Evolutionary conservation across 1,140 invertebrate species (phyloP), one percentile per base, ranked within the genome.

Genomic region (Ceratitis capitata): DNA sequence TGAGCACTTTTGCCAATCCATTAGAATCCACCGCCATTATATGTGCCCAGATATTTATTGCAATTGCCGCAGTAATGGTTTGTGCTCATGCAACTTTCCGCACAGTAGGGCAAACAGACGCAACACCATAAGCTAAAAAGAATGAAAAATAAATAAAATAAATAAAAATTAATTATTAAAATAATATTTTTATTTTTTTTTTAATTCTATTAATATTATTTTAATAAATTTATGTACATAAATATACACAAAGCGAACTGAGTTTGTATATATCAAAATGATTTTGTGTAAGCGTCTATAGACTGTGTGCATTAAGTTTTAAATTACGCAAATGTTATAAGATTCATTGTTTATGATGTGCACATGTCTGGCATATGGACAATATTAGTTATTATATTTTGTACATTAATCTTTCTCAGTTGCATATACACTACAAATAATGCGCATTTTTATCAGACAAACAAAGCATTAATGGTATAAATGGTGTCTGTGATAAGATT

Each of bases 1-100:
- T 5, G 10, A 23, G n/a, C n/a, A n/a, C n/a, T n/a, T n/a, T n/a
- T 14, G 9, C 32, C 69, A 23, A 9, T 10, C 83, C 42, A 29
- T 39, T 84, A 86, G 58, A 86, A 82, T 16, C 47, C 32, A 14
- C 69, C 82, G 51, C 85, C 85, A 84, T 94, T 78, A n/a, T 78
- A 94, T n/a, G 93, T 92, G 42, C 95, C 95, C 32, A 96, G 89
- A 87, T 92, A 95, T 23, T 93, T 89, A 56, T 93, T 93, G 88
- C 95, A 96, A 85, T 93, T 93, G n/a, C 95, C 95, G 88, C 95
- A 96, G 86, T 94, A 94, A 88, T 96, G 95, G 86, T 95, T 94
- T 12, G 93, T 93, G 56, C 92, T 93, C 88, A 94, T 92, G 88
- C 95, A 96, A 29, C 92, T 93, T 85, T 95, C 93, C 82, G 94